These are phyloP conservation scores for Actinopyga echinites DNA, from an alignment of 53 echinoderm and acorn worm genomes.

Conservation along the genomic window DNA sequence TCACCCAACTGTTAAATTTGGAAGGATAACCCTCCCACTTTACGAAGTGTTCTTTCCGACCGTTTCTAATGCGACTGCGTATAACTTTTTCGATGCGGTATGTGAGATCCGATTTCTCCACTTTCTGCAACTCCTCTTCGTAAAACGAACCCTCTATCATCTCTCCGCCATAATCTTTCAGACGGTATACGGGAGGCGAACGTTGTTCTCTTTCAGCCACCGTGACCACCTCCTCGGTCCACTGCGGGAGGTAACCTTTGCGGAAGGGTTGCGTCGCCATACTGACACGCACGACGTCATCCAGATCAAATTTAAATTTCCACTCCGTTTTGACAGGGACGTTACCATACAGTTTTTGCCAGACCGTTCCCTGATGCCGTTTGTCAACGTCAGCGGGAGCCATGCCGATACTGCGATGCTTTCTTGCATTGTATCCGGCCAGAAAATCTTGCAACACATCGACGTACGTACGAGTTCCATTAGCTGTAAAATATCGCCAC, in stretches of 20 bases:
- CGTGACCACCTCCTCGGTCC: constrained; percentile 74
- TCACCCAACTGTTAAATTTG: constrained; percentile 55
- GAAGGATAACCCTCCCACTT: constrained; percentile 50
- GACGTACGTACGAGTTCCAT: background rate
- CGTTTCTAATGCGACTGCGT: background rate
- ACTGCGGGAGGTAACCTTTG: constrained; percentile 68
- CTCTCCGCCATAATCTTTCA: constrained; percentile 54
- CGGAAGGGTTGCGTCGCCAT: constrained; percentile 58
- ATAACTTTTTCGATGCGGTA: constrained; percentile 50
- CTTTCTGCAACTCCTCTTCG: constrained; percentile 57
- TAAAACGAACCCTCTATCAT: constrained; percentile 60
- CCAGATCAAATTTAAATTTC: constrained; percentile 19
- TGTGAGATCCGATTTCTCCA: background rate
- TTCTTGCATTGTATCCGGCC: constrained; percentile 49
- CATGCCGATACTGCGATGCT: constrained; percentile 58
- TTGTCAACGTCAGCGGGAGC: constrained; percentile 42
- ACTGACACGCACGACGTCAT: constrained; percentile 3
- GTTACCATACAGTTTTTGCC: constrained; percentile 51
- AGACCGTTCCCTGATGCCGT: constrained; percentile 47
- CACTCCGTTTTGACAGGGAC: background rate
- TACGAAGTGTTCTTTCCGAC: constrained; percentile 34
- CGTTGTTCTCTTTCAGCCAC: constrained; percentile 14
- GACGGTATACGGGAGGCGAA: constrained; percentile 24
- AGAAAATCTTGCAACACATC: constrained; percentile 50
- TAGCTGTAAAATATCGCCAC: constrained; percentile 59